phyloP scores from a whole-genome alignment of 2,888 invertebrate genomes.

The Agrochola litura region DNA sequence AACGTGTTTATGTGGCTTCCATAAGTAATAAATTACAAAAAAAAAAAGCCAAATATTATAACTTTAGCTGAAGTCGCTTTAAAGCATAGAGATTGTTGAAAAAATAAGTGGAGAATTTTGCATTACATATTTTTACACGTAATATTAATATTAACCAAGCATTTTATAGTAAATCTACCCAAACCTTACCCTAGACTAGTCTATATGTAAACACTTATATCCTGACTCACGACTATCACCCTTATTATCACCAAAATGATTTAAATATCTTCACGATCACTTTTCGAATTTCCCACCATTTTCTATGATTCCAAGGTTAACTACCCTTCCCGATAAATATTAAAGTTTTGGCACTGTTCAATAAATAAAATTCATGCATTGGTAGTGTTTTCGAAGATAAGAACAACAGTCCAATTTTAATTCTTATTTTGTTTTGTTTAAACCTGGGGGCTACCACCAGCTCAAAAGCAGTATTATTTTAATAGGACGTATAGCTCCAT shows the following conservation, averaged over 20 bases:
- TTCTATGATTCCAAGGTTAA: constrained; percentile 43
- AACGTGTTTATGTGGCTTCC: constrained; percentile 41
- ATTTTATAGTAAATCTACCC: constrained; percentile 18
- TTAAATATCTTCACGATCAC: constrained; percentile 61
- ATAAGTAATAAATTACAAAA: constrained; percentile 10
- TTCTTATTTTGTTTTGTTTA: neutral
- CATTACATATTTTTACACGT: constrained; percentile 54
- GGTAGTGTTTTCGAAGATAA: constrained; percentile 34
- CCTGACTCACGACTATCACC: constrained; percentile 64
- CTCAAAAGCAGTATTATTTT: too few species aligned
- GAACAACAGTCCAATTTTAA: constrained; percentile 15
- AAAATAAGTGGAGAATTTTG: constrained; percentile 18
- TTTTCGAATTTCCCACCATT: constrained; percentile 57
- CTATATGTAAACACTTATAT: constrained; percentile 55
- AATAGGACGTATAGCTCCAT: too few species aligned
- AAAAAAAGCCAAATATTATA: constrained; percentile 36
- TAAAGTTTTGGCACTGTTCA: constrained; percentile 53
- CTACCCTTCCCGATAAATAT: constrained; percentile 34
- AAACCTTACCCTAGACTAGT: constrained; percentile 67
- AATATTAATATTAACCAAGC: constrained; percentile 9
- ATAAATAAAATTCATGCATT: constrained; percentile 29
- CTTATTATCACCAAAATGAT: constrained; percentile 36
- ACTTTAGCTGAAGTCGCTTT: constrained; percentile 13
- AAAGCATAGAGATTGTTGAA: constrained; percentile 5
- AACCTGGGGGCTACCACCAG: too few species aligned